Conservation (phyloP, 2,888 invertebrate genomes). For the Kryphioiulus occultus region DNA sequence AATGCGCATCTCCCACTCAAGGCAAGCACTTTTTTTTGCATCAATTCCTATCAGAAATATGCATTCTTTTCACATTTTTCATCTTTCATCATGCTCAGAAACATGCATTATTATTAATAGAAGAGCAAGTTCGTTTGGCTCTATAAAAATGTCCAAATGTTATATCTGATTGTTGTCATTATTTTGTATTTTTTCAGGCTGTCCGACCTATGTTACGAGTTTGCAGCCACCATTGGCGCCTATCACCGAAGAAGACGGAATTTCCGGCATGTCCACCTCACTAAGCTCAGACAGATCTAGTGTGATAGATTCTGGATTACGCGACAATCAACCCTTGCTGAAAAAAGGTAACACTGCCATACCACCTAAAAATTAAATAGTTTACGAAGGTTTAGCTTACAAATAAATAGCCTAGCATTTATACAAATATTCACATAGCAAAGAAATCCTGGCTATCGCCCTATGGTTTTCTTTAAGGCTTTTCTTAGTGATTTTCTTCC, state of each 20-base stretch:
- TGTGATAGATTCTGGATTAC: conserved; percentile 40
- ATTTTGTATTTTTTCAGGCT: too few species aligned
- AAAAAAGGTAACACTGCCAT: conserved; percentile 41
- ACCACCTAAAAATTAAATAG: neutral
- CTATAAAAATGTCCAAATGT: too few species aligned
- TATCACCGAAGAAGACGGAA: conserved; percentile 45
- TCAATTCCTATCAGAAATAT: too few species aligned
- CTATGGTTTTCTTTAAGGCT: too few species aligned
- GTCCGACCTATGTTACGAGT: conserved; percentile 16
- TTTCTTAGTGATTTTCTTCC: neutral
- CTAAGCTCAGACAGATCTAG: conserved; percentile 48
- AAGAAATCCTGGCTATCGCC: too few species aligned
- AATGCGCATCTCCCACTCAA: neutral
- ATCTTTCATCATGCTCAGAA: neutral
- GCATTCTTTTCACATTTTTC: too few species aligned
- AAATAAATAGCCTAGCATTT: neutral
- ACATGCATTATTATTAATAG: too few species aligned
- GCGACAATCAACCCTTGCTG: conserved; percentile 46
- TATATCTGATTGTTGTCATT: too few species aligned
- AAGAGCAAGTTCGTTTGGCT: too few species aligned
- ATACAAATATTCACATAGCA: neutral
- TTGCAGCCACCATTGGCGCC: conserved; percentile 41
- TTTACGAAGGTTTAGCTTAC: neutral
- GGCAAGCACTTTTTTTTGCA: neutral
- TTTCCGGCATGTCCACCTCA: conserved; percentile 40